phyloP scores from a whole-genome alignment of 2,888 invertebrate genomes.

The Osmoderma eremita region DNA sequence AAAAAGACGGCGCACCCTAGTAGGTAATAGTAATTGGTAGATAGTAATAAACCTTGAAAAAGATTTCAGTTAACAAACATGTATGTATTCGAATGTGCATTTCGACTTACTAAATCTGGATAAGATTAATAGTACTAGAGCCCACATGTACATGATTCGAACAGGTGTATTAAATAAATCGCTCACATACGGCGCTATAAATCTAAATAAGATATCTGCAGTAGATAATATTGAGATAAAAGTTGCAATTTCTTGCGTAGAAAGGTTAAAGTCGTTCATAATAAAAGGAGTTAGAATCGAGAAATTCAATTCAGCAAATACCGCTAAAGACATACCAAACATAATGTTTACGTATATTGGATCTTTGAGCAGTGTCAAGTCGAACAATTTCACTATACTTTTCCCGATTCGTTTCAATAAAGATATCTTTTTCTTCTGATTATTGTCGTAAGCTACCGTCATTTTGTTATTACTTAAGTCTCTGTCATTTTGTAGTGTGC shows the following conservation, averaged over 20 bases:
- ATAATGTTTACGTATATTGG: slow-evolving; percentile 75
- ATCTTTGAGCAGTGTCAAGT: slow-evolving; percentile 73
- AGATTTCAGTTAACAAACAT: slow-evolving; percentile 10
- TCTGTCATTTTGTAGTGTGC: slow-evolving; percentile 6
- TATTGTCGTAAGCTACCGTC: slow-evolving; percentile 45
- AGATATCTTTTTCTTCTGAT: slow-evolving; percentile 60
- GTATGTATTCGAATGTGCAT: neutral
- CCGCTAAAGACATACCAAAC: slow-evolving; percentile 74
- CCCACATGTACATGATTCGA: slow-evolving; percentile 72
- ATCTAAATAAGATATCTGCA: slow-evolving; percentile 69
- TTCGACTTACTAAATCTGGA: slow-evolving; percentile 71
- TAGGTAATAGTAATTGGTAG: slow-evolving; percentile 57
- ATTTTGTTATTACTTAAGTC: neutral
- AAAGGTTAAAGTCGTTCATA: slow-evolving; percentile 70
- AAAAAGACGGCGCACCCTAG: slow-evolving; percentile 68
- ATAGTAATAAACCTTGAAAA: slow-evolving; percentile 60
- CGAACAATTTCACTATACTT: slow-evolving; percentile 69
- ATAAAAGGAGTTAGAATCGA: slow-evolving; percentile 75
- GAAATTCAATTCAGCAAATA: slow-evolving; percentile 77
- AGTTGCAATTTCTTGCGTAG: slow-evolving; percentile 69
- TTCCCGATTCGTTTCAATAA: slow-evolving; percentile 49
- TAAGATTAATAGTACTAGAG: slow-evolving; percentile 69
- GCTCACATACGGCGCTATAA: slow-evolving; percentile 74
- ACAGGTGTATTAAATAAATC: slow-evolving; percentile 71
- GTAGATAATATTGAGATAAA: slow-evolving; percentile 71